A percentile compares a stretch with the other conserved stretches of the same genome.
phyloP scores from a whole-genome alignment of 2,113 vertebrate species.

The Ctenodactylus gundi region DNA sequence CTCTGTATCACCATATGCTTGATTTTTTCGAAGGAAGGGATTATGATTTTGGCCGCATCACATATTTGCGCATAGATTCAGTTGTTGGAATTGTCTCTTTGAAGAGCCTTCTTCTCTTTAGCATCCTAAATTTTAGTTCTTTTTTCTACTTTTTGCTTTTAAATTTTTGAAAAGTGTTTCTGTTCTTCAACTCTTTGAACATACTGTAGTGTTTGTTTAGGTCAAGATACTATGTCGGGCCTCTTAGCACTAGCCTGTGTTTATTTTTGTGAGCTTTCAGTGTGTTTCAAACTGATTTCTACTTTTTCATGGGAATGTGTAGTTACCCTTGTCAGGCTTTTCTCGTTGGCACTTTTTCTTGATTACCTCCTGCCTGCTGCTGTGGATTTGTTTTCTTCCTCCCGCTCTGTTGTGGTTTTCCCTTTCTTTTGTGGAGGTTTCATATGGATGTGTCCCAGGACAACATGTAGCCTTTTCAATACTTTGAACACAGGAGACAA shows the following conservation, averaged over 20 bases:
- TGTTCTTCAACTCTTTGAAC: background rate
- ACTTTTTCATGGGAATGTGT: background rate
- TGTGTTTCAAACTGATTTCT: background rate
- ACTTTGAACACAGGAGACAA: background rate
- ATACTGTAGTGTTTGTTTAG: background rate
- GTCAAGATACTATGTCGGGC: background rate
- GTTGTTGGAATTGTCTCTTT: background rate
- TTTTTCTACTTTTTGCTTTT: background rate
- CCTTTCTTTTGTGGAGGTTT: background rate
- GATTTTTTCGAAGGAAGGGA: conserved; percentile 26
- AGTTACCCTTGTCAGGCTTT: background rate
- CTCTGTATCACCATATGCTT: conserved; percentile 8
- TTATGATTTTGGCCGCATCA: conserved; percentile 9
- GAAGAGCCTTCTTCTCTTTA: background rate
- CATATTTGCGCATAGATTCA: conserved; percentile 37
- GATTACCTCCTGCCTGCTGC: background rate
- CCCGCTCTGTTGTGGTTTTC: background rate
- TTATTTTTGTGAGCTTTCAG: background rate
- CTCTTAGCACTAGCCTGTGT: background rate
- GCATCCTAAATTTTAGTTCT: background rate
- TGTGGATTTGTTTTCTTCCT: background rate
- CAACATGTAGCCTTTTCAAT: background rate
- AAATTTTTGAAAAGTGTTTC: background rate
- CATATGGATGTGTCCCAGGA: background rate
- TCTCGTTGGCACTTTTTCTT: background rate